A percentile compares a stretch with the other conserved stretches of the same genome.
phyloP scores from a whole-genome alignment of 2,797 vertebrate species.

The Masticophis lateralis region DNA sequence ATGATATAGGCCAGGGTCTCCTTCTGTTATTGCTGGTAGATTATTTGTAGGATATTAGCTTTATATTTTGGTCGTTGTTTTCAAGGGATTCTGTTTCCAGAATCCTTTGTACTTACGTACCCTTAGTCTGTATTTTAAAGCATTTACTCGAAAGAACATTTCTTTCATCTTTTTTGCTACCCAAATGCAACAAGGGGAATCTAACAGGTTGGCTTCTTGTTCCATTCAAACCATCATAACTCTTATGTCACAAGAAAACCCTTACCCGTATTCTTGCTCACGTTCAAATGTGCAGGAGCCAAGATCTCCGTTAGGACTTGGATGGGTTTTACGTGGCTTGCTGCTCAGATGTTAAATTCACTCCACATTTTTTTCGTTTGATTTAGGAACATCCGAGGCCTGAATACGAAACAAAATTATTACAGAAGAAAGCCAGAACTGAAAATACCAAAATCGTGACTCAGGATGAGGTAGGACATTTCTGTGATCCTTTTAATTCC shows the following conservation, averaged over 20 bases:
- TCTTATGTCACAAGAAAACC: slow-evolving; percentile 26
- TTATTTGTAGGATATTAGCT: too few relatives aligned
- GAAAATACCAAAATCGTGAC: slow-evolving; percentile 67
- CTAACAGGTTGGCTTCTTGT: slow-evolving; percentile 69
- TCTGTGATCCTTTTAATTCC: background rate
- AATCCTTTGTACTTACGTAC: too few relatives aligned
- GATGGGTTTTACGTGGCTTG: slow-evolving; percentile 20
- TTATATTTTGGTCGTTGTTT: too few relatives aligned
- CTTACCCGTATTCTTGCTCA: slow-evolving; percentile 4
- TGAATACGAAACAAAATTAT: slow-evolving; percentile 88
- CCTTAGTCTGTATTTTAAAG: background rate
- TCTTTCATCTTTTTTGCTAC: slow-evolving; percentile 64
- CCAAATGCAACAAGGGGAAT: slow-evolving; percentile 64
- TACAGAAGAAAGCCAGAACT: slow-evolving; percentile 82
- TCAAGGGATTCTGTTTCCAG: too few relatives aligned
- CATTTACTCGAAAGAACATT: slow-evolving; percentile 40
- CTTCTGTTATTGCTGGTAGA: too few relatives aligned
- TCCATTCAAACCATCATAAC: slow-evolving; percentile 32
- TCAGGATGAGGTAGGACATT: slow-evolving; percentile 77
- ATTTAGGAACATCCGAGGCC: slow-evolving; percentile 87
- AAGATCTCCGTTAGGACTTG: slow-evolving; percentile 1
- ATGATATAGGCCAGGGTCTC: too few relatives aligned
- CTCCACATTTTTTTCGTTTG: background rate
- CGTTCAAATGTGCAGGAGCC: slow-evolving; percentile 23
- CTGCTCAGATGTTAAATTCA: background rate